Evolutionary conservation across 1,140 invertebrate species (phyloP).

Genomic region (Diabrotica undecimpunctata): DNA sequence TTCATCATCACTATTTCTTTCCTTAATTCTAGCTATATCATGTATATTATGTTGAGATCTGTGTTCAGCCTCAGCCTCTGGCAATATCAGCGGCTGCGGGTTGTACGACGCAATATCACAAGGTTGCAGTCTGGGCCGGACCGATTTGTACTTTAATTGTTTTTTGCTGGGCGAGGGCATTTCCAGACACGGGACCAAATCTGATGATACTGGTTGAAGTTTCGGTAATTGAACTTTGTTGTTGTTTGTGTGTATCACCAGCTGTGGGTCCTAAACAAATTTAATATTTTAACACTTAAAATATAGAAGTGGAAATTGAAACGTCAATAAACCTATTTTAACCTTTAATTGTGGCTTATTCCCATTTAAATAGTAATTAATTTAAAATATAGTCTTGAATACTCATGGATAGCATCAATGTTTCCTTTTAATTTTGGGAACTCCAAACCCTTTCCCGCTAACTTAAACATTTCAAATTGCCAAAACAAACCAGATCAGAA

Average conservation of each 20-base stretch:
- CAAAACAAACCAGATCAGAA: no score
- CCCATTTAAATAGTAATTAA: no score
- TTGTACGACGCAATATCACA: constrained; percentile 47
- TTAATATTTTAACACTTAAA: no score
- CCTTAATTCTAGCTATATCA: constrained; percentile 32
- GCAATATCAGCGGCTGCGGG: constrained; percentile 26
- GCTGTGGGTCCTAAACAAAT: background rate
- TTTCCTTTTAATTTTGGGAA: no score
- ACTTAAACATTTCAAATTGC: no score
- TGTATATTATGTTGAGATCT: constrained; percentile 40
- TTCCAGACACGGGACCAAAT: constrained; percentile 1
- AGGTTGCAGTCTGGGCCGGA: constrained; percentile 51
- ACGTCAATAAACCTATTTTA: no score
- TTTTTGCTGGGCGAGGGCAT: constrained; percentile 27
- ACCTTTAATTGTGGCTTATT: no score
- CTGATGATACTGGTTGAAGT: constrained; percentile 23
- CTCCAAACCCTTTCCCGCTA: no score
- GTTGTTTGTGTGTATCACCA: constrained; percentile 15
- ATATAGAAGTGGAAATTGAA: no score
- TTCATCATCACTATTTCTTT: constrained; percentile 32
- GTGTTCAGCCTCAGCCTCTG: constrained; percentile 28
- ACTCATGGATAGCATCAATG: no score
- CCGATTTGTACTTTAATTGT: constrained; percentile 50
- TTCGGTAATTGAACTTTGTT: constrained; percentile 38
- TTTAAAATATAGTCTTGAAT: no score